phyloP scores from a whole-genome alignment of 2,888 invertebrate genomes.

The Dasysyrphus albostriatus region DNA sequence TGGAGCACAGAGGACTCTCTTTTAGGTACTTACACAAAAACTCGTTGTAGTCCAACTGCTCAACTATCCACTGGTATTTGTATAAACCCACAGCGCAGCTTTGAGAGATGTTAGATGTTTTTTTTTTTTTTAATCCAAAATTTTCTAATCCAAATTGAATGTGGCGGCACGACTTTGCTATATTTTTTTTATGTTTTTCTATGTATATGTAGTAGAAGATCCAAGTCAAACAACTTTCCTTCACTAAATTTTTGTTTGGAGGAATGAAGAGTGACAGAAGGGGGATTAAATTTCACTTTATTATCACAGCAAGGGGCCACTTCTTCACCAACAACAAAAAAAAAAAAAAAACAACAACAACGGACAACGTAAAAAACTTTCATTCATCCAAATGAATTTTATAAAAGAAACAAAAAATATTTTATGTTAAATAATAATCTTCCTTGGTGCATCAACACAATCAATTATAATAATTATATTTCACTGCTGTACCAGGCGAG shows the following conservation, averaged over 20 bases:
- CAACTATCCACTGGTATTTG: neutral
- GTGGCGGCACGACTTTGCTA: conserved; percentile 30
- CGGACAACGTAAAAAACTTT: conserved; percentile 62
- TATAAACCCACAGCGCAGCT: neutral
- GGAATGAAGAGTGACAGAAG: neutral
- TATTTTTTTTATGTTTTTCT: neutral
- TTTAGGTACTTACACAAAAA: conserved; percentile 53
- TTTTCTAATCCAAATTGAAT: conserved; percentile 65
- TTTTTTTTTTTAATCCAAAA: conserved; percentile 53
- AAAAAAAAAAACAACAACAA: neutral
- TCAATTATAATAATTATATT: conserved; percentile 55
- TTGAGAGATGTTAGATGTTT: conserved; percentile 24
- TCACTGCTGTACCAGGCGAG: conserved; percentile 3
- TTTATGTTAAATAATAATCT: conserved; percentile 74
- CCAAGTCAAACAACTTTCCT: conserved; percentile 73
- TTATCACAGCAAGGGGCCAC: conserved; percentile 57
- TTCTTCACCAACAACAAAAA: conserved; percentile 13
- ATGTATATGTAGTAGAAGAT: neutral
- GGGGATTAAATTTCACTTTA: conserved; percentile 67
- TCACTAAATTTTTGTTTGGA: conserved; percentile 32
- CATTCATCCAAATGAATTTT: conserved; percentile 68
- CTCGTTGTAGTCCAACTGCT: conserved; percentile 31
- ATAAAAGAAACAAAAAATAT: conserved; percentile 14
- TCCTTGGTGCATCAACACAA: conserved; percentile 64
- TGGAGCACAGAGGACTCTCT: neutral